phyloP scores from a whole-genome alignment of 2,113 vertebrate species.

The Rhea americana region DNA sequence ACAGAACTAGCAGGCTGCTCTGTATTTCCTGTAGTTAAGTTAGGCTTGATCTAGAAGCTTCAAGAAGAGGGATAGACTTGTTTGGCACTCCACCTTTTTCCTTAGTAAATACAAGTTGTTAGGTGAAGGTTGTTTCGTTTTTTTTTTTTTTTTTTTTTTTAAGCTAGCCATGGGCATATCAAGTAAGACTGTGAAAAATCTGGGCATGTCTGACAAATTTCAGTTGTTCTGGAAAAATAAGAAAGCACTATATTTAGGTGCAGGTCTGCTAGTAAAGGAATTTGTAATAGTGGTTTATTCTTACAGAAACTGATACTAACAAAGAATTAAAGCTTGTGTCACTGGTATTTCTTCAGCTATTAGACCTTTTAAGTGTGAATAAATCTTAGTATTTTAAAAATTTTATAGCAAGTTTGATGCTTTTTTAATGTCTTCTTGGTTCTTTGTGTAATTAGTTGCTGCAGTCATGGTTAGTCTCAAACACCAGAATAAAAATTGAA shows the following conservation, averaged over 20 bases:
- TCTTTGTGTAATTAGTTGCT: background rate
- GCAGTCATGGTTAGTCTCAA: background rate
- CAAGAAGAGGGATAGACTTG: background rate
- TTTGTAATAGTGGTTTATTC: conserved; percentile 2
- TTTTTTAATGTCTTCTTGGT: background rate
- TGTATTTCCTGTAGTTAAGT: background rate
- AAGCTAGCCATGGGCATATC: background rate
- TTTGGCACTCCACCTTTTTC: background rate
- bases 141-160: too few species aligned
- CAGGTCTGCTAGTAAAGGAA: background rate
- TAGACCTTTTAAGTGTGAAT: background rate
- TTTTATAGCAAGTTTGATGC: background rate
- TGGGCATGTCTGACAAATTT: background rate
- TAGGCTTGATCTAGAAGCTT: background rate
- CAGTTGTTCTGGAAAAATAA: background rate
- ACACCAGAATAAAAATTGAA: background rate
- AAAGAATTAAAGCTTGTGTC: background rate
- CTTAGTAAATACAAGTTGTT: background rate
- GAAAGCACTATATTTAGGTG: background rate
- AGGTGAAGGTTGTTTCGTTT: too few species aligned
- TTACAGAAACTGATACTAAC: background rate
- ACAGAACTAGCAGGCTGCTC: background rate
- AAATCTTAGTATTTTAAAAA: background rate
- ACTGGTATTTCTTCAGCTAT: background rate
- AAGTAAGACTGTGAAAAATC: background rate